Evolutionary conservation across 30 jellyfish, hydroid and myxozoan genomes (phyloP).

Genomic region (Hydractinia echinata): DNA sequence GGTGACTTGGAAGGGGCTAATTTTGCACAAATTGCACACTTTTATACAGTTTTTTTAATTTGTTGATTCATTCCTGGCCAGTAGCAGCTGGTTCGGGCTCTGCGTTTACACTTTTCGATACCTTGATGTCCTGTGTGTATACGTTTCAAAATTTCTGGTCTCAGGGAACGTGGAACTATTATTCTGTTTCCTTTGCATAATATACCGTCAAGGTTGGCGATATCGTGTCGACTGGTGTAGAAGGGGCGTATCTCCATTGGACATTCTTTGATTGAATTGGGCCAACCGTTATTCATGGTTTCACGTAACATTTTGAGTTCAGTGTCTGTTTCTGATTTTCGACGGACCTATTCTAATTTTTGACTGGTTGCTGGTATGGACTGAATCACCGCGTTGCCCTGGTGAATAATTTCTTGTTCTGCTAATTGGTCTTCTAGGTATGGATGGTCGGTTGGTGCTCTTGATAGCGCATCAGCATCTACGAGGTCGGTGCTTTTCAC

Average conservation of each 20-base stretch:
- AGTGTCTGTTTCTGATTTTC: constrained; percentile 31
- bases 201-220: constrained; percentile 24
- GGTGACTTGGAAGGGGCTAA: constrained; percentile 24
- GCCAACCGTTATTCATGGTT: constrained; percentile 47
- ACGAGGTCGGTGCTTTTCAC: constrained; percentile 20
- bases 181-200: constrained; percentile 34
- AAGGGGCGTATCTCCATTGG: constrained; percentile 16
- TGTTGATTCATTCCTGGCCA: constrained; percentile 42
- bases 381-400: constrained; percentile 11
- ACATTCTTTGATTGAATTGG: constrained; percentile 23
- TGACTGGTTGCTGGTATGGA: constrained; percentile 12
- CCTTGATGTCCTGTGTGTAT: constrained; percentile 45
- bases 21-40: no score
- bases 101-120: constrained; percentile 24
- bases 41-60: constrained; percentile 19
- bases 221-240: constrained; percentile 34
- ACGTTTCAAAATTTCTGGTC: constrained; percentile 24
- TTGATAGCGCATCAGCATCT: constrained; percentile 34
- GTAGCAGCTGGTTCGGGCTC: constrained; percentile 38
- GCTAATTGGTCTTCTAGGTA: constrained; percentile 18
- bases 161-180: constrained; percentile 33
- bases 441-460: constrained; percentile 21
- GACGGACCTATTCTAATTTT: constrained; percentile 18
- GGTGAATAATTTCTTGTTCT: constrained; percentile 19
- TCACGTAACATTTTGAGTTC: constrained; percentile 13